A percentile compares a stretch with the other conserved stretches of the same genome.
These are phyloP conservation scores for Lutjanus campechanus DNA, from an alignment of 2,797 vertebrate genomes.

Conservation along the genomic window DNA sequence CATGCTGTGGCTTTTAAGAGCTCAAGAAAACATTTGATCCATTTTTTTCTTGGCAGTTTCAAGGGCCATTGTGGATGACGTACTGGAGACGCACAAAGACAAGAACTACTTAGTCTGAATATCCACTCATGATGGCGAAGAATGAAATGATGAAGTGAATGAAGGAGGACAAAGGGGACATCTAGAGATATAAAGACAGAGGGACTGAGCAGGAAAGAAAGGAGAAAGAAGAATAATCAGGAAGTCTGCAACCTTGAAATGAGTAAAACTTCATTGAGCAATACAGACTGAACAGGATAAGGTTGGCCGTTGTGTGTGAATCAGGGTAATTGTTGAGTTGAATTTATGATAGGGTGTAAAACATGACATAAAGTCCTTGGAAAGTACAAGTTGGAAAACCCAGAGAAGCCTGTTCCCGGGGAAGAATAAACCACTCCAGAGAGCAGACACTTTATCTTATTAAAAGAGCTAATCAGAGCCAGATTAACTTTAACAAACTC, in stretches of 20 bases:
- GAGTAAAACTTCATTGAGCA: slow-evolving; percentile 59
- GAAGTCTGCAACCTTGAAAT: slow-evolving; percentile 71
- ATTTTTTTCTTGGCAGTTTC: slow-evolving; percentile 47
- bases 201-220: slow-evolving; percentile 4
- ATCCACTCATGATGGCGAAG: slow-evolving; percentile 67
- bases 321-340: slow-evolving; percentile 61
- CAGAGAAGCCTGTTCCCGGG: slow-evolving; percentile 56
- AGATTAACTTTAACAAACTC: slow-evolving; percentile 67
- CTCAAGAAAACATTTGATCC: slow-evolving; percentile 38
- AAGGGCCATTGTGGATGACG: slow-evolving; percentile 65
- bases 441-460: slow-evolving; percentile 56
- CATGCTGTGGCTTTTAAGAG: slow-evolving; percentile 31
- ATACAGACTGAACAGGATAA: slow-evolving; percentile 50
- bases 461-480: slow-evolving; percentile 60
- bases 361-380: slow-evolving; percentile 69
- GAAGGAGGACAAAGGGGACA: slow-evolving; percentile 62
- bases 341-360: slow-evolving; percentile 77
- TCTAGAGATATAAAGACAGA: slow-evolving; percentile 27
- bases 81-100: slow-evolving; percentile 70
- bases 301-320: slow-evolving; percentile 44
- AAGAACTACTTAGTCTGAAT: slow-evolving; percentile 74
- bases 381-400: slow-evolving; percentile 55
- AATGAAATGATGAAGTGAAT: slow-evolving; percentile 59
- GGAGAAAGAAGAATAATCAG: slow-evolving; percentile 8
- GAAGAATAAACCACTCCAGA: slow-evolving; percentile 53